Percentiles rank a stretch among this genome's conserved stretches.
Conservation (phyloP, 2,888 invertebrate genomes). For the Timandra comae region DNA sequence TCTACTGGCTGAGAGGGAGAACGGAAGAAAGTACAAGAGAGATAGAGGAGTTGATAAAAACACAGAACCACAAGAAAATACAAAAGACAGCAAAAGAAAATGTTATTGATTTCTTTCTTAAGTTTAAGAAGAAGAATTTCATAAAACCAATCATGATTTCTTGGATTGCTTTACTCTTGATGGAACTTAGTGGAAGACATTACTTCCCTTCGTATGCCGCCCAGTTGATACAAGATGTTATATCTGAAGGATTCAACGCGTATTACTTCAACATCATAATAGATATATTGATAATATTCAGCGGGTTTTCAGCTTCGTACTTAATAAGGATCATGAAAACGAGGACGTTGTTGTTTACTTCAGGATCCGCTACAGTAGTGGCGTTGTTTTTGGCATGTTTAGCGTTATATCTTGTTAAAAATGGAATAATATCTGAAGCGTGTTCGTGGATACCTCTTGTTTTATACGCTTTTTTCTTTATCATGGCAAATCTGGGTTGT, state of each 20-base stretch:
- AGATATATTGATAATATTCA: constrained; percentile 41
- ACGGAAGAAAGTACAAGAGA: constrained; percentile 45
- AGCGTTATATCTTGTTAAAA: constrained; percentile 34
- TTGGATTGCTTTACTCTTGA: constrained; percentile 28
- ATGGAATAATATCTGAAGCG: constrained; percentile 26
- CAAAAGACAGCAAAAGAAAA: constrained; percentile 12
- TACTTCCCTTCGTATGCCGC: constrained; percentile 46
- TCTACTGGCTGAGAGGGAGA: constrained; percentile 68
- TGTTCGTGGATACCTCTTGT: constrained; percentile 33
- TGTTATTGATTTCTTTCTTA: constrained; percentile 25
- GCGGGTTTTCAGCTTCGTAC: constrained; percentile 38
- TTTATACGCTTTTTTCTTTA: constrained; percentile 40
- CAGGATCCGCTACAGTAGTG: constrained; percentile 36
- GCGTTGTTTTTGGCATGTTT: constrained; percentile 32
- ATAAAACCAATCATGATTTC: constrained; percentile 39
- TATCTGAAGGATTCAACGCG: constrained; percentile 31
- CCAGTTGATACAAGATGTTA: constrained; percentile 42
- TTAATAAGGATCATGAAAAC: constrained; percentile 43
- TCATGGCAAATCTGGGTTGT: constrained; percentile 49
- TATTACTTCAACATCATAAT: constrained; percentile 42
- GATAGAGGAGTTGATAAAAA: constrained; percentile 34
- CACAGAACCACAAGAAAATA: constrained; percentile 21
- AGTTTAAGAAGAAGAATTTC: constrained; percentile 41
- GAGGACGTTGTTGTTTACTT: constrained; percentile 39
- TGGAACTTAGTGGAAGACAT: constrained; percentile 47